phyloP scores from a whole-genome alignment of 2,797 vertebrate genomes.

The Rhinoraja longicauda region DNA sequence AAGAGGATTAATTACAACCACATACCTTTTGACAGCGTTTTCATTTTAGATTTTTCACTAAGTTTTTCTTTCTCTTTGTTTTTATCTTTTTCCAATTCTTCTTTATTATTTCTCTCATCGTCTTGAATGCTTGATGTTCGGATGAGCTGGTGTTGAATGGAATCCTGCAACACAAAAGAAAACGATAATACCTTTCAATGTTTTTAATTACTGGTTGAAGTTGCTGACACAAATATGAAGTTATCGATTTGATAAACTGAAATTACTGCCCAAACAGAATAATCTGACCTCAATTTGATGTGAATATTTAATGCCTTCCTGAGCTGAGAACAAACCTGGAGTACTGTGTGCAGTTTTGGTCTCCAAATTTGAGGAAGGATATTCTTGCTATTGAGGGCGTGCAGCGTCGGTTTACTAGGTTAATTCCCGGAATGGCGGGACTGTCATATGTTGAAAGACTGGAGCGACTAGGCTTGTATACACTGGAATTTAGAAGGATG shows the following conservation, averaged over 20 bases:
- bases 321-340: not conserved
- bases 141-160: constrained; percentile 66
- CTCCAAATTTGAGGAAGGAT: no score
- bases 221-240: not conserved
- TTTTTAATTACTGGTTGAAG: not conserved
- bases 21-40: constrained; percentile 83
- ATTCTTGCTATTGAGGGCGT: no score
- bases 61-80: constrained; percentile 70
- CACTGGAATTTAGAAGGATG: no score
- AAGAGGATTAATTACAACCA: not conserved
- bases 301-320: not conserved
- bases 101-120: constrained; percentile 67
- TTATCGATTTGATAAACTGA: not conserved
- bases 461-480: no score
- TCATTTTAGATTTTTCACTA: constrained; percentile 66
- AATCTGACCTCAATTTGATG: not conserved
- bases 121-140: constrained; percentile 70
- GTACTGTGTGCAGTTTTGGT: no score
- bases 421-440: no score
- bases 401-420: no score
- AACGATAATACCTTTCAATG: constrained; percentile 18
- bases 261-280: not conserved
- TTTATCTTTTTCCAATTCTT: constrained; percentile 72
- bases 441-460: no score
- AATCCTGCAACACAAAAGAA: constrained; percentile 57